Evolutionary conservation across 1,140 invertebrate genomes (phyloP).

Genomic region (Temnothorax curvispinosus): DNA sequence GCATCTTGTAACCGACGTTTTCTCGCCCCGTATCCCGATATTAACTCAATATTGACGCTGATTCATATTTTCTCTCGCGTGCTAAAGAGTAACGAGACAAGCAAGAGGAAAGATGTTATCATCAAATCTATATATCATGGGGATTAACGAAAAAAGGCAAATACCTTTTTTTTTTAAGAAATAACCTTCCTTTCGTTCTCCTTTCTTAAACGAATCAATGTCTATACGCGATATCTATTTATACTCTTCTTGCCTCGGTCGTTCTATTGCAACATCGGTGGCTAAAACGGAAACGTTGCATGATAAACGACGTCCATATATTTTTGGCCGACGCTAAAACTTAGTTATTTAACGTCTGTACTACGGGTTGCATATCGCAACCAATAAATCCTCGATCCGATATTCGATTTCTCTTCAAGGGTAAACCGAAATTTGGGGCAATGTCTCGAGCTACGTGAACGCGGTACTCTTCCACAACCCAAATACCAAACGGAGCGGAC

Average conservation of each 20-base stretch:
- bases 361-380: neutral
- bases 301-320: constrained; percentile 30
- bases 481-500: constrained; percentile 58
- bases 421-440: constrained; percentile 38
- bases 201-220: neutral
- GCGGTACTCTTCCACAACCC: neutral
- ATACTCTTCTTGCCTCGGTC: neutral
- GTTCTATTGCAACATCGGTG: constrained; percentile 20
- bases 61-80: constrained; percentile 48
- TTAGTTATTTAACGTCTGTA: constrained; percentile 16
- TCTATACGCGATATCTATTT: neutral
- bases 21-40: neutral
- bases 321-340: constrained; percentile 29
- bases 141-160: neutral
- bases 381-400: constrained; percentile 37
- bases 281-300: constrained; percentile 12
- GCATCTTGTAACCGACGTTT: constrained; percentile 24
- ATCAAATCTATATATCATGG: neutral
- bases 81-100: neutral
- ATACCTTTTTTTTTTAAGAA: constrained; percentile 7
- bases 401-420: constrained; percentile 29
- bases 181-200: constrained; percentile 1
- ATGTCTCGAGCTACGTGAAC: neutral
- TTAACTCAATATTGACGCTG: constrained; percentile 35
- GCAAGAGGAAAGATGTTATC: neutral